Conservation (phyloP, 2,797 vertebrate species). For the Peromyscus attwateri region DNA sequence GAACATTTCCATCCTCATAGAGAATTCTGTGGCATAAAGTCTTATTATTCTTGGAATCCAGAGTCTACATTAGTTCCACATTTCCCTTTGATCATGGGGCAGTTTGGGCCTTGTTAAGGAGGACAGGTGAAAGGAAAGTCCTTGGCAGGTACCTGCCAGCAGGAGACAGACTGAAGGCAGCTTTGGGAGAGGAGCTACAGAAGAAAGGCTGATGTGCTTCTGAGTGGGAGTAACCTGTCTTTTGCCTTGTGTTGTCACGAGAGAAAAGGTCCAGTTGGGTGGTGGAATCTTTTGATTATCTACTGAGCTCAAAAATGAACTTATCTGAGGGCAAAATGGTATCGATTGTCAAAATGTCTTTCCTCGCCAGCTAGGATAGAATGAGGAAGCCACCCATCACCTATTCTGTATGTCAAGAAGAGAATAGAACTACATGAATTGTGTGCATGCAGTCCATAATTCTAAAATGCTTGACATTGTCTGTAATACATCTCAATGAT, state of each 20-base stretch:
- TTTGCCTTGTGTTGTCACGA: conserved; percentile 31
- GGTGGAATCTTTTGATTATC: conserved; percentile 72
- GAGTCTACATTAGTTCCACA: neutral
- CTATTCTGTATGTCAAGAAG: conserved; percentile 62
- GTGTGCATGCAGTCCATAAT: conserved; percentile 63
- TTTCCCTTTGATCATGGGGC: conserved; percentile 20
- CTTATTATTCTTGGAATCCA: neutral
- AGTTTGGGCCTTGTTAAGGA: conserved; percentile 11
- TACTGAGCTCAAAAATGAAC: conserved; percentile 41
- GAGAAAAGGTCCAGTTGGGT: neutral
- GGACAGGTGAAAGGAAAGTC: neutral
- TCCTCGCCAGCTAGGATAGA: neutral
- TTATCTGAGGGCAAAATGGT: conserved; percentile 57
- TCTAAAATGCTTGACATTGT: conserved; percentile 77
- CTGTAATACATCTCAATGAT: conserved; percentile 72
- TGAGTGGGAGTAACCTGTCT: neutral
- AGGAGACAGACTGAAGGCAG: neutral
- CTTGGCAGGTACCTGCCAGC: neutral
- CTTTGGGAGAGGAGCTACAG: neutral
- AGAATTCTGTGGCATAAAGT: neutral
- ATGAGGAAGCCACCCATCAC: conserved; percentile 9
- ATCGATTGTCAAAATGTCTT: conserved; percentile 69
- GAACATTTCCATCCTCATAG: conserved; percentile 20
- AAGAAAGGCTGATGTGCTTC: neutral
- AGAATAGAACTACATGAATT: conserved; percentile 40